Percentiles rank a stretch among this genome's conserved stretches.
These are phyloP conservation scores for Sinopyrophorus schimmeli DNA, from an alignment of 2,888 invertebrate genomes.

Conservation along the genomic window DNA sequence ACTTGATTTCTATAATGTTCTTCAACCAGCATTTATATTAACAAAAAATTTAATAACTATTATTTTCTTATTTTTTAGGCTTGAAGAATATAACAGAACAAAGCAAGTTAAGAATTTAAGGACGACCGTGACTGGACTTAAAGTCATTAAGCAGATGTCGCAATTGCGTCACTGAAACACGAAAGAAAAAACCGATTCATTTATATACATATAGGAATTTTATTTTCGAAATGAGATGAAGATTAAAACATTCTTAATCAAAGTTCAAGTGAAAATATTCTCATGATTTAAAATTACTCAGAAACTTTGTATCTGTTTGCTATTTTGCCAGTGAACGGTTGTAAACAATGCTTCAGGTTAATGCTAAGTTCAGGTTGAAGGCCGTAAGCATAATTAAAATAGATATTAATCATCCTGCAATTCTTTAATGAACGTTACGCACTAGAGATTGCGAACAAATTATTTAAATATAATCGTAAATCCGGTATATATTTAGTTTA, in stretches of 20 bases:
- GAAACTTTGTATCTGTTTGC: too few species aligned
- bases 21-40: too few species aligned
- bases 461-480: slow-evolving; percentile 7
- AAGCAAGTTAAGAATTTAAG: slow-evolving; percentile 1
- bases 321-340: slow-evolving; percentile 19
- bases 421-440: slow-evolving; percentile 26
- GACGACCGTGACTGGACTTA: slow-evolving; percentile 42
- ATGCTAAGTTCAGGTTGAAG: slow-evolving; percentile 34
- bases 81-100: slow-evolving; percentile 10
- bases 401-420: slow-evolving; percentile 27
- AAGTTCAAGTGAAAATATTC: too few species aligned
- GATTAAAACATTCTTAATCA: too few species aligned
- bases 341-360: slow-evolving; percentile 25
- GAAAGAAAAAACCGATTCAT: too few species aligned
- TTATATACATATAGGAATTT: too few species aligned
- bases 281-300: too few species aligned
- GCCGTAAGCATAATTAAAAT: slow-evolving; percentile 24
- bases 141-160: slow-evolving; percentile 45
- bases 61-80: background rate
- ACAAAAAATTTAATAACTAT: slow-evolving; percentile 2
- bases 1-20: too few species aligned
- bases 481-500: slow-evolving; percentile 8
- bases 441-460: slow-evolving; percentile 11
- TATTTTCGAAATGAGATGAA: too few species aligned
- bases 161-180: slow-evolving; percentile 37